Percentiles rank a stretch among this genome's conserved stretches.
These are phyloP conservation scores for Lepus europaeus DNA, from an alignment of 2,113 vertebrate species.

Conservation along the genomic window DNA sequence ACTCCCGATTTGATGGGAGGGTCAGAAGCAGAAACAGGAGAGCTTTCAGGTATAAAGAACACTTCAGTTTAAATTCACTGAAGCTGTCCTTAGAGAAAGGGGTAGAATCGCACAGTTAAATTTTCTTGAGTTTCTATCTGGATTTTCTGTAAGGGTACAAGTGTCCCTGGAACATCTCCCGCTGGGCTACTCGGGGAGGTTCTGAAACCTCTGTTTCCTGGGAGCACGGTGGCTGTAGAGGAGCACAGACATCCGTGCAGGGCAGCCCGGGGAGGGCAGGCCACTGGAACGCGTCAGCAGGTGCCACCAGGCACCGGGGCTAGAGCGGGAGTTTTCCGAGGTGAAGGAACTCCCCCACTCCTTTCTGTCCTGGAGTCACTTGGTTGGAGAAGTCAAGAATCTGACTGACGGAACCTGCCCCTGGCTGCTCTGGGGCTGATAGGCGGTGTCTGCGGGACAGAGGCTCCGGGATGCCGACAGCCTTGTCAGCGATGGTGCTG, in stretches of 20 bases:
- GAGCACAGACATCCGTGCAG: conserved; percentile 27
- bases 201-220: conserved; percentile 68
- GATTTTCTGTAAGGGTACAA: conserved; percentile 22
- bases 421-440: neutral
- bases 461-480: neutral
- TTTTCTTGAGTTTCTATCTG: conserved; percentile 30
- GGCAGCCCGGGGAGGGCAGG: neutral
- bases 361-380: neutral
- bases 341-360: neutral
- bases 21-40: conserved; percentile 18
- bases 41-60: neutral
- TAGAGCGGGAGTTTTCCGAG: neutral
- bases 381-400: neutral
- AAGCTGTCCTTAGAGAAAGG: conserved; percentile 22
- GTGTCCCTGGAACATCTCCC: neutral
- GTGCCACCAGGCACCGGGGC: neutral
- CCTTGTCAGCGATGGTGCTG: neutral
- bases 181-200: neutral
- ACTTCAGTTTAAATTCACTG: neutral
- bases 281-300: neutral
- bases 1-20: neutral
- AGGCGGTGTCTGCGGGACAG: neutral
- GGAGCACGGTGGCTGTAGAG: conserved; percentile 63
- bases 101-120: neutral
- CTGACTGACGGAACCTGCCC: neutral